Evolutionary conservation across 2,888 invertebrate genomes (phyloP).

Genomic region (Chouioia cunea): DNA sequence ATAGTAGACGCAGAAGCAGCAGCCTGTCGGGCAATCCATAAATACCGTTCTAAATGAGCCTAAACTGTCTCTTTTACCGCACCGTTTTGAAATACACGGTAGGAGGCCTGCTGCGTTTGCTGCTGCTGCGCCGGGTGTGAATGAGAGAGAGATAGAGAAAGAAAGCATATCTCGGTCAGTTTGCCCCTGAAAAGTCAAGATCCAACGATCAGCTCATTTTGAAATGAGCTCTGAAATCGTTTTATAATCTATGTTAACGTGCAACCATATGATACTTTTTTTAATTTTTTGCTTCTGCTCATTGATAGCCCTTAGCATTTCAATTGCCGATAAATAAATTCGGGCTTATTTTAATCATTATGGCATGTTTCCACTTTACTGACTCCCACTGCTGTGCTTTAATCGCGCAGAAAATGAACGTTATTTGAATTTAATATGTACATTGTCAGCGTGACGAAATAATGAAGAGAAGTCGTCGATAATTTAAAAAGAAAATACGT

Average conservation of each 20-base stretch:
- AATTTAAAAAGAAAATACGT: too few species aligned
- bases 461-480: too few species aligned
- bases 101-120: constrained; percentile 50
- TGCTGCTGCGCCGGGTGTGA: constrained; percentile 42
- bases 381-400: too few species aligned
- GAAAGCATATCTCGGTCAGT: constrained; percentile 26
- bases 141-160: background rate
- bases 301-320: constrained; percentile 1
- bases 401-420: too few species aligned
- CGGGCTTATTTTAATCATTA: background rate
- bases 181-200: constrained; percentile 29
- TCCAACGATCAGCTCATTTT: constrained; percentile 10
- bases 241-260: constrained; percentile 42
- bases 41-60: constrained; percentile 63
- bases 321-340: constrained; percentile 12
- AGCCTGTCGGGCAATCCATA: constrained; percentile 60
- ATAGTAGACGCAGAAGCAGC: background rate
- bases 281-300: background rate
- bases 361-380: too few species aligned
- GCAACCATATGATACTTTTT: background rate
- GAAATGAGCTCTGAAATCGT: constrained; percentile 42
- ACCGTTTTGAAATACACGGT: constrained; percentile 52
- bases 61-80: constrained; percentile 61
- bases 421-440: too few species aligned
- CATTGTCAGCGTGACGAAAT: too few species aligned